phyloP scores from a whole-genome alignment of 92 coral and sea anemone species.

The Phenganax subtilis region DNA sequence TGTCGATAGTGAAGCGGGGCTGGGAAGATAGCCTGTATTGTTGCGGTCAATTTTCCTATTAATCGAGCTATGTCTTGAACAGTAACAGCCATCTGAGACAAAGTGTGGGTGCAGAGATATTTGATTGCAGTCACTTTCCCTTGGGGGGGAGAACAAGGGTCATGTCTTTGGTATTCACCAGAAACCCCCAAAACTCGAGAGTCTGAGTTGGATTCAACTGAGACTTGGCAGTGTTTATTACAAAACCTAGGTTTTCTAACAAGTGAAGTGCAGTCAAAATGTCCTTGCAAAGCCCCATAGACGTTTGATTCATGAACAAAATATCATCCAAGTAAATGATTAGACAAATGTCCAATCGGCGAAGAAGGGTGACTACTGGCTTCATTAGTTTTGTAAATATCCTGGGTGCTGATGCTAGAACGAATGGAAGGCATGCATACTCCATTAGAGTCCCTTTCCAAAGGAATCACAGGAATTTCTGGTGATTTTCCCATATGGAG shows the following conservation, averaged over 20 bases:
- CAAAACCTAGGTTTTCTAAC: conserved; percentile 42
- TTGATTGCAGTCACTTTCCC: conserved; percentile 37
- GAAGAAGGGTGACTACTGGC: conserved; percentile 37
- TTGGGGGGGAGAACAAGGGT: conserved; percentile 45
- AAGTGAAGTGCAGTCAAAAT: background rate
- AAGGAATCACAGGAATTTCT: conserved; percentile 33
- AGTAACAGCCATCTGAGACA: conserved; percentile 27
- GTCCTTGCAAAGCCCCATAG: too few species aligned
- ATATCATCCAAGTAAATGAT: conserved; percentile 50
- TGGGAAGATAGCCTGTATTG: conserved; percentile 55
- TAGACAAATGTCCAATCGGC: conserved; percentile 39
- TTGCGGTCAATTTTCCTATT: conserved; percentile 40
- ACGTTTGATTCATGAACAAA: conserved; percentile 28
- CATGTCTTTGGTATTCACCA: conserved; percentile 29
- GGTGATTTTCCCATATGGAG: conserved; percentile 35
- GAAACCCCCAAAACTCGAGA: conserved; percentile 36
- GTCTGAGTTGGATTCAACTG: conserved; percentile 16
- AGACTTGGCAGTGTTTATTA: conserved; percentile 37
- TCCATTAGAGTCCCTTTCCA: conserved; percentile 40
- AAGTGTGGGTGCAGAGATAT: conserved; percentile 42
- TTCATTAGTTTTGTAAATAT: conserved; percentile 37
- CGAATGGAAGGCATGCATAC: conserved; percentile 50
- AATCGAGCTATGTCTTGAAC: conserved; percentile 45
- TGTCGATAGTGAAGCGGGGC: conserved; percentile 50
- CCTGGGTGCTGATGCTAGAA: conserved; percentile 36